These are phyloP conservation scores for Actinia tenebrosa DNA, from an alignment of 64 coral and sea anemone species.

Conservation along the genomic window DNA sequence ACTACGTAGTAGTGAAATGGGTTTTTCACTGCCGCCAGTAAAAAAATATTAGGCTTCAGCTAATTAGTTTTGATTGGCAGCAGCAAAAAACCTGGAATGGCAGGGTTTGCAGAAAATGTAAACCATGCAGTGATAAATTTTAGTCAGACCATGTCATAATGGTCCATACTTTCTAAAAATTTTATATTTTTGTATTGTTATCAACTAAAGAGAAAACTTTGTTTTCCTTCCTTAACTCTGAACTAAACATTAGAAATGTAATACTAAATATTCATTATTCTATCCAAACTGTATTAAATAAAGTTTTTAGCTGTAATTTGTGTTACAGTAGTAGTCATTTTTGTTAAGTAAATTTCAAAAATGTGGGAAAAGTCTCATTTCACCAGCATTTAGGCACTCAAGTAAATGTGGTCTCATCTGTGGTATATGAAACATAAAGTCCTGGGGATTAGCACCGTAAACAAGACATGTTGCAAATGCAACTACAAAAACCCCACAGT, in stretches of 20 bases:
- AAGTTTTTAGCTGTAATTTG: not conserved
- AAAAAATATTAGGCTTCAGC: not conserved
- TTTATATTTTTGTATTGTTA: not conserved
- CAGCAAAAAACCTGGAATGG: not conserved
- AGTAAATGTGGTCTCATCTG: too few species aligned
- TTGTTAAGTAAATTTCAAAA: not conserved
- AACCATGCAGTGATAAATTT: not conserved
- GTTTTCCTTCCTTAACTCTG: too few species aligned
- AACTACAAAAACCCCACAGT: too few species aligned
- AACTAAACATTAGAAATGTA: not conserved
- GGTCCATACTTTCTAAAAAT: not conserved
- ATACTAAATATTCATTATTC: slow-evolving; percentile 14
- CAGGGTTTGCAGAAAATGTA: too few species aligned
- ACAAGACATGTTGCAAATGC: too few species aligned
- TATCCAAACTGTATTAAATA: not conserved
- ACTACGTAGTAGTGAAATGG: not conserved
- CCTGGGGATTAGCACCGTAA: too few species aligned
- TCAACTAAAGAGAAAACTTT: too few species aligned
- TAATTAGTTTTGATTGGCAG: slow-evolving; percentile 23
- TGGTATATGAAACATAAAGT: too few species aligned
- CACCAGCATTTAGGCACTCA: too few species aligned
- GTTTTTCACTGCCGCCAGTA: slow-evolving; percentile 18
- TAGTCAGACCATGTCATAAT: slow-evolving; percentile 6
- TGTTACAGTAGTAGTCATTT: not conserved
- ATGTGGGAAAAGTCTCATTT: not conserved